A percentile compares a stretch with the other conserved stretches of the same genome.
phyloP scores from a whole-genome alignment of 2,113 vertebrate genomes.

The Scomber colias region DNA sequence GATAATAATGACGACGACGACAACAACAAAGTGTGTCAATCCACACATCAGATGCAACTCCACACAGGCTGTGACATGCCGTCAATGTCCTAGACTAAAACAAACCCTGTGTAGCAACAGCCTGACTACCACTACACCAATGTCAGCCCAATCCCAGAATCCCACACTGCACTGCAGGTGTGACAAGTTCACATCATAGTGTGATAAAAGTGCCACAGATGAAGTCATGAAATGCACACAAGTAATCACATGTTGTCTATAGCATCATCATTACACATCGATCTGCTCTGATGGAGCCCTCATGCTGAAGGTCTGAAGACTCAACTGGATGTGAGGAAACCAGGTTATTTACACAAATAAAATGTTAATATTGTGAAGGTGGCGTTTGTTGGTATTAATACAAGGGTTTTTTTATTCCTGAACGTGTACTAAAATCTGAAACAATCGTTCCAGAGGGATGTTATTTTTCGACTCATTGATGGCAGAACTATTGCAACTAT shows the following conservation, averaged over 20 bases:
- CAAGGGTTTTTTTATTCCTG: no score
- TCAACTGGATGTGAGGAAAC: no score
- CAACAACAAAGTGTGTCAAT: constrained; percentile 23
- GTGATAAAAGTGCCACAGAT: constrained; percentile 12
- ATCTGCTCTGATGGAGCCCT: not conserved
- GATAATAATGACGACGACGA: constrained; percentile 18
- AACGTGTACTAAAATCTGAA: no score
- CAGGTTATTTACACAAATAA: no score
- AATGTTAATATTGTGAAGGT: no score
- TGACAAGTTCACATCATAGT: not conserved
- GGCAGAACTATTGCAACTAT: no score
- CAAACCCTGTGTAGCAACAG: constrained; percentile 16
- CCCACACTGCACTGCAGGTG: not conserved
- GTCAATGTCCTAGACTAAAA: constrained; percentile 24
- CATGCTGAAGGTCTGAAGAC: no score
- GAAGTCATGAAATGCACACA: not conserved
- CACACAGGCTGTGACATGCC: constrained; percentile 64
- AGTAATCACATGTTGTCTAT: not conserved
- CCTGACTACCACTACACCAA: constrained; percentile 13
- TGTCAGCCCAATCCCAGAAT: constrained; percentile 12
- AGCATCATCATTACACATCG: not conserved
- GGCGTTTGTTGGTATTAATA: no score
- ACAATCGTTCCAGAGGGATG: no score
- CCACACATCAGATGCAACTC: constrained; percentile 27
- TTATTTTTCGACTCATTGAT: no score